Evolutionary conservation across 2,113 vertebrate genomes (phyloP).

Genomic region (Trichomycterus rosablanca): DNA sequence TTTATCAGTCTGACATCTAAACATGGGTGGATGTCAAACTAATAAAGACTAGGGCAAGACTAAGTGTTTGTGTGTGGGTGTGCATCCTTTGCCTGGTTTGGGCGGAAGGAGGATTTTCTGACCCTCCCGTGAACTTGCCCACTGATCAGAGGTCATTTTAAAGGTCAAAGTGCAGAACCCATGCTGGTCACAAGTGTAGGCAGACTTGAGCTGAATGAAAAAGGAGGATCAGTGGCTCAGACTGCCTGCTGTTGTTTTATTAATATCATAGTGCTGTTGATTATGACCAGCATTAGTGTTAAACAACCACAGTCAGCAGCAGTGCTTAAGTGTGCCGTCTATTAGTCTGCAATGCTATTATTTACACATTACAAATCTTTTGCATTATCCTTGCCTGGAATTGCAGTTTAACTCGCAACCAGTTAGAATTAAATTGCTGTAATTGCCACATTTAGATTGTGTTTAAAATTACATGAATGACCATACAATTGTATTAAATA

Average conservation of each 20-base stretch:
- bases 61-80: too few species aligned
- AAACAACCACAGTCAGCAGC: neutral
- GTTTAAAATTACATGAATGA: neutral
- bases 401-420: too few species aligned
- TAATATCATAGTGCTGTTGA: constrained; percentile 40
- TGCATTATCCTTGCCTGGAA: neutral
- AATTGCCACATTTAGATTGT: neutral
- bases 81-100: too few species aligned
- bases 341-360: neutral
- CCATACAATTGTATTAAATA: neutral
- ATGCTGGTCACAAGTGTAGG: constrained; percentile 86
- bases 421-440: neutral
- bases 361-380: neutral
- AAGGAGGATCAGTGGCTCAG: constrained; percentile 56
- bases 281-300: constrained; percentile 3
- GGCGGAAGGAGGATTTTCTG: constrained; percentile 70
- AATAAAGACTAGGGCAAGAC: too few species aligned
- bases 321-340: too few species aligned
- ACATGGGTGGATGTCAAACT: too few species aligned
- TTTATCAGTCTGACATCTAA: too few species aligned
- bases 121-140: constrained; percentile 87
- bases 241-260: constrained; percentile 54
- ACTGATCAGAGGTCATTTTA: constrained; percentile 77
- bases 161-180: constrained; percentile 84
- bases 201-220: constrained; percentile 71